phyloP scores from a whole-genome alignment of 2,797 vertebrate species.

The Hipposideros larvatus region DNA sequence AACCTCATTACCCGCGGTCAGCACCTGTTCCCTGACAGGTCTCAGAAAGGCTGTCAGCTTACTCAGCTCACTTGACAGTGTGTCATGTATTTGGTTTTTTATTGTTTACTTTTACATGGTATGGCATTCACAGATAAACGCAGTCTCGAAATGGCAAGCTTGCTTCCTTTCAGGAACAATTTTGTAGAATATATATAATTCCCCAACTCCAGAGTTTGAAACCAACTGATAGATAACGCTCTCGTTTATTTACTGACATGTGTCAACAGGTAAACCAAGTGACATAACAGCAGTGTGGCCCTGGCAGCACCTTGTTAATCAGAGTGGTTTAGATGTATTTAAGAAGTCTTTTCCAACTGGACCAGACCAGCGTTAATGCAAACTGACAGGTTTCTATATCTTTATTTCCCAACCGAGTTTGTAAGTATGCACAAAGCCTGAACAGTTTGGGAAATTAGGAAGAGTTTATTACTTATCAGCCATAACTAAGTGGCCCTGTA shows the following conservation, averaged over 20 bases:
- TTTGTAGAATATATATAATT: conserved; percentile 71
- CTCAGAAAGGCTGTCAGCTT: conserved; percentile 81
- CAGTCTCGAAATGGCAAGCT: conserved; percentile 75
- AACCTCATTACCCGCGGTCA: conserved; percentile 77
- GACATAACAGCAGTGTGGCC: conserved; percentile 59
- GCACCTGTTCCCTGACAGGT: conserved; percentile 84
- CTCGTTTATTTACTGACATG: conserved; percentile 86
- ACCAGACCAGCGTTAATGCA: conserved; percentile 81
- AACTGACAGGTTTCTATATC: conserved; percentile 84
- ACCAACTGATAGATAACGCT: conserved; percentile 82
- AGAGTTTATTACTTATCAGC: not conserved
- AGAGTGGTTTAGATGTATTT: conserved; percentile 81
- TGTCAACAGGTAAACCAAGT: conserved; percentile 87
- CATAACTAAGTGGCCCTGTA: not conserved
- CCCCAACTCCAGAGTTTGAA: conserved; percentile 74
- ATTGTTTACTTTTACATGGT: conserved; percentile 45
- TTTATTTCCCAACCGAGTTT: conserved; percentile 54
- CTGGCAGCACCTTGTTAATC: conserved; percentile 85
- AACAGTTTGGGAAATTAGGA: conserved; percentile 56
- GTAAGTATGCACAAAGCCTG: conserved; percentile 15
- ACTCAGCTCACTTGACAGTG: conserved; percentile 84
- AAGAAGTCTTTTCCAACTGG: conserved; percentile 82
- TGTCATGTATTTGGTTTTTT: conserved; percentile 13
- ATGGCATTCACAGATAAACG: conserved; percentile 73
- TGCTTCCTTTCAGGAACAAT: conserved; percentile 77